phyloP scores from a whole-genome alignment of 1,140 invertebrate species.

The Battus philenor region DNA sequence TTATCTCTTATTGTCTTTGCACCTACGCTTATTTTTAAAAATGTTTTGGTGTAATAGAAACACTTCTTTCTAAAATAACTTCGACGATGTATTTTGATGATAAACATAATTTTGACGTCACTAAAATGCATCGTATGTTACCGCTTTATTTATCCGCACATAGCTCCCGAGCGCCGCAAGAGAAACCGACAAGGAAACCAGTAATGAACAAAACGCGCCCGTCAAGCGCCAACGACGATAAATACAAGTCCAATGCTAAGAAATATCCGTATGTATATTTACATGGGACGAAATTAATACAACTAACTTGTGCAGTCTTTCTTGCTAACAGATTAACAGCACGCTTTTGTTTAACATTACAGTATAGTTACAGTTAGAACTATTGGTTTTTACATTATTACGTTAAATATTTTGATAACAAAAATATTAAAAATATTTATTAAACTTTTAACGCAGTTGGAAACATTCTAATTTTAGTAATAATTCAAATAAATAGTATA shows the following conservation, averaged over 20 bases:
- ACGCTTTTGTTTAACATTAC: no score
- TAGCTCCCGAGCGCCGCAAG: slow-evolving; percentile 48
- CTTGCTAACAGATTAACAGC: slow-evolving; percentile 22
- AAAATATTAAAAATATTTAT: no score
- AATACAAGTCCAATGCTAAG: slow-evolving; percentile 49
- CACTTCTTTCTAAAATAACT: neutral
- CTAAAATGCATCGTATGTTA: slow-evolving; percentile 7
- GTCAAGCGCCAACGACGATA: slow-evolving; percentile 35
- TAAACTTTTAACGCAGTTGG: no score
- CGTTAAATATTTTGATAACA: no score
- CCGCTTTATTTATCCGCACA: slow-evolving; percentile 33
- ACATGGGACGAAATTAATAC: slow-evolving; percentile 31
- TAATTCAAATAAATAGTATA: no score
- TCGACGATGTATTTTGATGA: neutral
- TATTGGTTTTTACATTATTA: no score
- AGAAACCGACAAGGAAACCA: slow-evolving; percentile 44
- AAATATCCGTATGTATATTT: slow-evolving; percentile 57
- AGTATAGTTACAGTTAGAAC: no score
- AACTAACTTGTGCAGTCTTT: slow-evolving; percentile 25
- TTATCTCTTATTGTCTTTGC: no score
- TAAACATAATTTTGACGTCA: no score
- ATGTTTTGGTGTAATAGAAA: no score
- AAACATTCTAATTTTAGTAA: no score
- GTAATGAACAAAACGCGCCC: slow-evolving; percentile 31
- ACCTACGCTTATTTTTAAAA: no score